Percentiles rank a stretch among this genome's conserved stretches.
Conservation (phyloP, 2,113 vertebrate genomes). For the Zapus hudsonius region DNA sequence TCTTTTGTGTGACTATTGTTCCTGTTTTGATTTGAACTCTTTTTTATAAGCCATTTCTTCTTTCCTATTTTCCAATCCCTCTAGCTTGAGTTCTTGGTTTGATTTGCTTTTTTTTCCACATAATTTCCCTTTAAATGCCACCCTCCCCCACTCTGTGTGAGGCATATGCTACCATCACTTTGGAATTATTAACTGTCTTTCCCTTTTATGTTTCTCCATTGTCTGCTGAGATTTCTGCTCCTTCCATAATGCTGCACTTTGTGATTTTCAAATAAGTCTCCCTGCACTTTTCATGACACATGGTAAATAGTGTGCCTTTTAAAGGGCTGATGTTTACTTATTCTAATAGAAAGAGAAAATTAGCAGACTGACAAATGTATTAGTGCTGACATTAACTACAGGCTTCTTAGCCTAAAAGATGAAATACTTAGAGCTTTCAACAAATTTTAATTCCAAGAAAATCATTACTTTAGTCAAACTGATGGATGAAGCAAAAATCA, state of each 20-base stretch:
- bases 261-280: slow-evolving; percentile 77
- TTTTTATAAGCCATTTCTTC: slow-evolving; percentile 18
- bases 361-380: slow-evolving; percentile 80
- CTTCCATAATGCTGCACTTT: slow-evolving; percentile 69
- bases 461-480: slow-evolving; percentile 73
- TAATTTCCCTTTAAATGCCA: slow-evolving; percentile 47
- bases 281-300: slow-evolving; percentile 74
- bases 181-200: slow-evolving; percentile 61
- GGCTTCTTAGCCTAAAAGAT: slow-evolving; percentile 75
- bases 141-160: background rate
- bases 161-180: background rate
- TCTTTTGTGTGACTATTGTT: slow-evolving; percentile 24
- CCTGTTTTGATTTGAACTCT: background rate
- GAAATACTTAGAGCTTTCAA: slow-evolving; percentile 79
- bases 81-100: background rate
- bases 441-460: slow-evolving; percentile 71
- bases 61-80: background rate
- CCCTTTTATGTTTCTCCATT: slow-evolving; percentile 61
- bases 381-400: slow-evolving; percentile 80
- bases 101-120: background rate
- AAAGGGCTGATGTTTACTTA: slow-evolving; percentile 78
- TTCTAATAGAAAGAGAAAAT: slow-evolving; percentile 81
- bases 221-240: slow-evolving; percentile 65
- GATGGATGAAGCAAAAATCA: slow-evolving; percentile 65
- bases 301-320: slow-evolving; percentile 79